A percentile compares a stretch with the other conserved stretches of the same genome.
Conservation (phyloP, 1,140 invertebrate species). For the Brevipalpus yothersi region DNA sequence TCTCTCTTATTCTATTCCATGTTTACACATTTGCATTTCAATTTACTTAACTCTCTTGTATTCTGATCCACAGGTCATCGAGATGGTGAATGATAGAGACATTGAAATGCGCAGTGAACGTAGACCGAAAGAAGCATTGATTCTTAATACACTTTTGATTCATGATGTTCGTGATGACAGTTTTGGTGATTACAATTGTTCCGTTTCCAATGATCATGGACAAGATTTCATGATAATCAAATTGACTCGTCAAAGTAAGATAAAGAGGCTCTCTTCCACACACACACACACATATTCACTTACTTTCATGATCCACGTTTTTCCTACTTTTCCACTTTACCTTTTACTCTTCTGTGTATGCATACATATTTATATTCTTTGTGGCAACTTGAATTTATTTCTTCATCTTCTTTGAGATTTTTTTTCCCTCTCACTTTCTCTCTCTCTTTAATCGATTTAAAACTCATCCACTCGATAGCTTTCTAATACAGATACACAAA, state of each 20-base stretch:
- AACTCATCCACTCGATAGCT: no score
- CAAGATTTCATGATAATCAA: conserved; percentile 54
- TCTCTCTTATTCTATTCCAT: not conserved
- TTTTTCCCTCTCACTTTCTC: not conserved
- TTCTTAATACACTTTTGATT: conserved; percentile 55
- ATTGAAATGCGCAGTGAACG: conserved; percentile 23
- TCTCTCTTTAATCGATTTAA: no score
- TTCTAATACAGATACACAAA: no score
- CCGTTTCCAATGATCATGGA: conserved; percentile 68
- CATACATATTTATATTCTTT: not conserved
- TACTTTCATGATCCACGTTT: not conserved
- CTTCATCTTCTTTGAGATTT: not conserved
- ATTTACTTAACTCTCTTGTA: conserved; percentile 1
- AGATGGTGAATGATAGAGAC: conserved; percentile 15
- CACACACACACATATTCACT: no score
- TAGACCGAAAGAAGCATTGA: conserved; percentile 29
- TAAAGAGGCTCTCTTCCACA: not conserved
- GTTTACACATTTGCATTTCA: conserved; percentile 6
- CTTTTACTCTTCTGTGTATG: not conserved
- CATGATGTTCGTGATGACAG: conserved; percentile 51
- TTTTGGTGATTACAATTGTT: conserved; percentile 85
- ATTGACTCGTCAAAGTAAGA: conserved; percentile 63
- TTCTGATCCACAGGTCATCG: conserved; percentile 10
- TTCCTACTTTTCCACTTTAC: not conserved
- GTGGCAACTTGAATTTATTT: not conserved